Base-by-base conservation (phyloP, 1,140 invertebrate species). In the Halictus rubicundus region DNA sequence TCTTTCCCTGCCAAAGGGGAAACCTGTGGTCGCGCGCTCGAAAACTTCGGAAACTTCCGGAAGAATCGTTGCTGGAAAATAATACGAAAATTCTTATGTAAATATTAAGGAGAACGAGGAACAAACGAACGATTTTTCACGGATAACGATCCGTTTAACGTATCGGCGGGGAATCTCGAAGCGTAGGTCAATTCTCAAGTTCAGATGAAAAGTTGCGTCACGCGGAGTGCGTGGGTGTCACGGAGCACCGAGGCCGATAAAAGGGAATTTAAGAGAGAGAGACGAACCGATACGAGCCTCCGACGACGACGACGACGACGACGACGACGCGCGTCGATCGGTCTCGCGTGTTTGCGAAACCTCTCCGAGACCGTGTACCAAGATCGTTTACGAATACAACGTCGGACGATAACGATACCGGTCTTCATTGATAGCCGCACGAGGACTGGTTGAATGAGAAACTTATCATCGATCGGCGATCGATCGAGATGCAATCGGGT, bases 381-480 rank as follows among this genome's bases (percentile, higher is more conserved):
- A 19, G 10, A 60, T 9, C 32, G 8, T 42, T 66, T 25, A 5
- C 39, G 39, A 66, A 66, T 49, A 66, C 39, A 66, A 12, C 37
- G 32, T 32, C 32, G 4, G 5, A 12, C 21, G 57, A 39, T 77
- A 61, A 69, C 39, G 39, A 25, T 27, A 21, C 39, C 16, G 21
- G 49, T n/a, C 6, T 59, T 14, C 60, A 37, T 42, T 68, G 46
- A 57, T 37, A 23, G 23, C 42, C 57, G 27, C 57, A 39, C 23
- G 27, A 54, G 39, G 27, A n/a, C 9, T 32, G 4, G 4, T 23
- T 69, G 74, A 69, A 77, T 77, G 74, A 46, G 54, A 61, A 49
- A 32, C 57, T 69, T 77, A 69, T 77, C 74, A 69, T 77, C 74
- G 74, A 77, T 77, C 60, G 25, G 10, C 10, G 25, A n/a, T 19